Base-by-base conservation (phyloP, 2,113 vertebrate species). In the Mormyrus iriodes region DNA sequence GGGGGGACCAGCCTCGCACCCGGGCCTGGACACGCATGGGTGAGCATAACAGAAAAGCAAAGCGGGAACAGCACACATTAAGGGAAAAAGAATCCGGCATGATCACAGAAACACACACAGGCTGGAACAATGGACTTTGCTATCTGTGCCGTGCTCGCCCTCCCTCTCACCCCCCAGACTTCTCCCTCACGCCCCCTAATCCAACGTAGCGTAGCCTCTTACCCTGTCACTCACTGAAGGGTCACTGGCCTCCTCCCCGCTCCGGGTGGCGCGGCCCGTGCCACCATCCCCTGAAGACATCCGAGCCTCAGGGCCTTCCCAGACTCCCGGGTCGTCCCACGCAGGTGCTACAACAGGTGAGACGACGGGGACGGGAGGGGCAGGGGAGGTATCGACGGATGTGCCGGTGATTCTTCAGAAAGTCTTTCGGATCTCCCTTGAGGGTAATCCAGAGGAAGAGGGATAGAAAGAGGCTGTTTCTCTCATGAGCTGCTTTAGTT, bases 381-480 rank as follows among this genome's bases (percentile, higher is more conserved):
- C 31, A 6, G 86, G 10, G 17, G 86, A 10, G 35, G 35, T 49
- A 48, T 69, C 44, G 83, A 52, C 9, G 42, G 31, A 69, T 15
- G 24, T 48, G 51, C 46, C 51, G 51, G 31, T 10, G 31, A 65
- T 4, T 44, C 55, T 46, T 27, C 55, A 12, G 53, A 3, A 84
- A 82, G 84, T 86, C 88, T 76, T 53, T 21, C 27, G 89, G 79
- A 88, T 87, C 49, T 58, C 88, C 42, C 76, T 88, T 88, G 89
- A 89, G 90, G 90, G 92, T 89, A 89, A 91, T 88, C 84, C 92
- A 92, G 91, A 79, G 88, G 58, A 69, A 48, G n/a, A n/a, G 48
- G 88, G 89, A 51, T 27, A 42, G 48, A 19, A 46, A 39, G 46
- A 39, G 88, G 0, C 49, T 10, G 61, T 53, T 39, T 31, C 49